These are phyloP conservation scores for Xylota sylvarum DNA, from an alignment of 2,888 invertebrate genomes.

Conservation along the genomic window DNA sequence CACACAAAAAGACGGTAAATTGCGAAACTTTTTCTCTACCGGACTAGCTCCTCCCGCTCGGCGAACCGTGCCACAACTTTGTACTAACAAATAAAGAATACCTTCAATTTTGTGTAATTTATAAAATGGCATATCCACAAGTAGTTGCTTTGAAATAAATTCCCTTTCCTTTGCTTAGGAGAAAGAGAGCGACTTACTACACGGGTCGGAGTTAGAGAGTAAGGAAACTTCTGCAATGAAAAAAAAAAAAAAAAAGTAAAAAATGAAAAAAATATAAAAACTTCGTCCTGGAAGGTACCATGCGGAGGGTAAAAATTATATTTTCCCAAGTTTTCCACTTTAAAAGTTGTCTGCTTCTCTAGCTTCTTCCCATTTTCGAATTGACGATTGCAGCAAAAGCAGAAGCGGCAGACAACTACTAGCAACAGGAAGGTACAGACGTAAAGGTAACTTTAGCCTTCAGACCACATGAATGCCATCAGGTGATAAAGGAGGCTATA, in stretches of 20 bases:
- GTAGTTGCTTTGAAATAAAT: conserved; percentile 72
- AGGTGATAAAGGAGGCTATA: conserved; percentile 69
- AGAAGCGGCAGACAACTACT: conserved; percentile 12
- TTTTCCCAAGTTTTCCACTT: conserved; percentile 77
- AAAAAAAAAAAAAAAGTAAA: conserved; percentile 13
- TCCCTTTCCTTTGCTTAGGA: conserved; percentile 40
- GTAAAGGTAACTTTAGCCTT: conserved; percentile 60
- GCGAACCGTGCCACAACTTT: conserved; percentile 24
- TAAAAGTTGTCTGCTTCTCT: conserved; percentile 68
- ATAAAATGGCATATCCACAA: conserved; percentile 77
- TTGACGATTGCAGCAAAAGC: conserved; percentile 62
- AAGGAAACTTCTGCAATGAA: conserved; percentile 65
- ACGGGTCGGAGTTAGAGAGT: conserved; percentile 15
- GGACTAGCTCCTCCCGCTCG: not conserved
- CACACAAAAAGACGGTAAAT: conserved; percentile 70
- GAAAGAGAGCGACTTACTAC: not conserved
- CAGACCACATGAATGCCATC: conserved; percentile 71
- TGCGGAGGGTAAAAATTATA: conserved; percentile 60
- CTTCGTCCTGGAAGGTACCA: conserved; percentile 50
- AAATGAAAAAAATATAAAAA: conserved; percentile 44
- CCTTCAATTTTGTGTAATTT: conserved; percentile 77
- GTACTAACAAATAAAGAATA: conserved; percentile 72
- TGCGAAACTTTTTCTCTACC: conserved; percentile 65
- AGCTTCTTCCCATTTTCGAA: conserved; percentile 67
- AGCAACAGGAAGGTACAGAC: conserved; percentile 58